Evolutionary conservation across 2,888 invertebrate species (phyloP), one percentile per base, ranked within the genome.

Genomic region (Cryptocheilus praepositus): DNA sequence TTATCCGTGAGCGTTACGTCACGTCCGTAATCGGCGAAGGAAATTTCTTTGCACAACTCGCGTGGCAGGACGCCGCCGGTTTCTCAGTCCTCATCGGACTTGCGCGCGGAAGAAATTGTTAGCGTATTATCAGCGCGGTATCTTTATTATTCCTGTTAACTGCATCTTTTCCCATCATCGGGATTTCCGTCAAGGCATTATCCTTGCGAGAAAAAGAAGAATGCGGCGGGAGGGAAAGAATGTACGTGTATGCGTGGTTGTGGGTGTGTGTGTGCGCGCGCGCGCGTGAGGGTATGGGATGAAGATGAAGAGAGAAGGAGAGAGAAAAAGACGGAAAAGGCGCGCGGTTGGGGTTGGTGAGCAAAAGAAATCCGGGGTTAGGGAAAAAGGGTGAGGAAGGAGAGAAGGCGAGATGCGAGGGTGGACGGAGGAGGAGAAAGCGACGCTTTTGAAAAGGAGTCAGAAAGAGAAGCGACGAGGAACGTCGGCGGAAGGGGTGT

Each of bases 101-200:
- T 16, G 21, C 60, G n/a, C 36, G 36, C 13, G 36, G 11, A 36
- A 36, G 36, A 36, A 36, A 36, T 36, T 36, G 36, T 36, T 36
- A n/a, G 16, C 3, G 21, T 44, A 52, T 51, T 62, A 63, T 61
- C 59, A 18, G 21, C 57, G 51, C 44, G 60, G 19, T 44, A 52
- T 49, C 53, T 28, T 55, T 62, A 56, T 61, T 59, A 53, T 70
- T 63, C 67, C 36, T 36, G 65, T 64, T 60, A 56, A 61, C 63
- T 28, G 46, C 58, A 43, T 49, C 25, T 36, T 36, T 59, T 68
- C 58, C 66, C 59, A 67, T 67, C 63, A 67, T 28, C 69, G 62
- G 71, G 67, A 76, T 76, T 76, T 76, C 74, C 76, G 74, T 67
- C 59, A 76, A 76, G 76, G 53, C 68, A 36, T 36, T 61, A 65